These are phyloP conservation scores for Neoaliturus tenellus DNA, from an alignment of 2,888 invertebrate genomes.

Conservation along the genomic window DNA sequence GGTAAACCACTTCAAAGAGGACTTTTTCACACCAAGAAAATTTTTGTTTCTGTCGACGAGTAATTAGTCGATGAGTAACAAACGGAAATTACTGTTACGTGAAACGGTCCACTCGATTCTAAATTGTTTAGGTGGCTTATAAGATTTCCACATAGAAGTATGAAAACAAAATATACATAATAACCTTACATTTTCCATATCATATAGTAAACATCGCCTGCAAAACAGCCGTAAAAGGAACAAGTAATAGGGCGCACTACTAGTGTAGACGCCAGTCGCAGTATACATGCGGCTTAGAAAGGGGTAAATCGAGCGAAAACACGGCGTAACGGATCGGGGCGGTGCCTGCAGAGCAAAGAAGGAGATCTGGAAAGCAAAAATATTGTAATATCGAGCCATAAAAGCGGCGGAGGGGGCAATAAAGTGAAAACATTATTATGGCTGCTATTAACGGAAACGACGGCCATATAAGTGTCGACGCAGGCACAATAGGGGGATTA, in stretches of 20 bases:
- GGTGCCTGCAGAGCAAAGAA: neutral
- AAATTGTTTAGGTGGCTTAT: too few relatives aligned
- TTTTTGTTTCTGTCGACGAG: too few relatives aligned
- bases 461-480: constrained; percentile 54
- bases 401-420: constrained; percentile 19
- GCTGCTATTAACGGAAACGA: constrained; percentile 50
- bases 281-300: neutral
- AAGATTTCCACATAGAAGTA: too few relatives aligned
- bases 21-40: too few relatives aligned
- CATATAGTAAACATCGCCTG: constrained; percentile 7
- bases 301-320: constrained; percentile 5
- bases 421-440: constrained; percentile 56
- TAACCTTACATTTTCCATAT: neutral
- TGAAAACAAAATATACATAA: constrained; percentile 5
- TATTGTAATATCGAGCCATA: constrained; percentile 45
- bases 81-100: too few relatives aligned
- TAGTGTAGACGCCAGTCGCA: neutral
- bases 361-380: neutral
- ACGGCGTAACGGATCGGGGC: neutral
- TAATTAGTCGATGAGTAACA: too few relatives aligned
- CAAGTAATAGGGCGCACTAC: neutral
- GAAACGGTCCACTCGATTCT: too few relatives aligned
- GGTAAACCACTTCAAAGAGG: too few relatives aligned
- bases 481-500: constrained; percentile 54
- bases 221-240: neutral